Conservation (phyloP, 2,797 vertebrate genomes). For the Astyanax mexicanus region DNA sequence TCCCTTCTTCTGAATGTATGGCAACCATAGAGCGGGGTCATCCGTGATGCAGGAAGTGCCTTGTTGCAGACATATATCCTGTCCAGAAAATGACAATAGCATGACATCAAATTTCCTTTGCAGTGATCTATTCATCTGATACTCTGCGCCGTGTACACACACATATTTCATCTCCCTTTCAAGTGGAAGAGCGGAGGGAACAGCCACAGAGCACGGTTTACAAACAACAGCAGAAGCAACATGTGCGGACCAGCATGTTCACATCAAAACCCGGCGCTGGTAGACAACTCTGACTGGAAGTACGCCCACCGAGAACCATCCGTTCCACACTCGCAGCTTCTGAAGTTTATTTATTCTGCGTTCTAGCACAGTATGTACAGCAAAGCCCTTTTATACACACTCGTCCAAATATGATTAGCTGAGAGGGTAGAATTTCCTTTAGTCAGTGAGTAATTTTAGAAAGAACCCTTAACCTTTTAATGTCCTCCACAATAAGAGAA, state of each 20-base stretch:
- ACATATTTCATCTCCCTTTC: constrained; percentile 38
- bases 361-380: constrained; percentile 25
- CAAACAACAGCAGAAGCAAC: constrained; percentile 62
- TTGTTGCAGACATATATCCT: constrained; percentile 31
- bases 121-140: not conserved
- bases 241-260: constrained; percentile 55
- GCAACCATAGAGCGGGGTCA: constrained; percentile 13
- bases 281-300: constrained; percentile 35
- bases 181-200: constrained; percentile 37
- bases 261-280: constrained; percentile 39
- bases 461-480: too few species aligned
- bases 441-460: too few species aligned
- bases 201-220: constrained; percentile 55
- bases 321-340: constrained; percentile 23
- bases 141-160: constrained; percentile 15
- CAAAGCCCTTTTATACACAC: constrained; percentile 1
- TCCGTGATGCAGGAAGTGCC: constrained; percentile 10
- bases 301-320: constrained; percentile 24
- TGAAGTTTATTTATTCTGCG: constrained; percentile 20
- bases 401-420: not conserved
- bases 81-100: not conserved
- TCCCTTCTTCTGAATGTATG: constrained; percentile 29
- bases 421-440: not conserved
- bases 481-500: too few species aligned
- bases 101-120: constrained; percentile 43